Conservation (phyloP, 2,888 invertebrate species). For the Trachelus troglodyta region DNA sequence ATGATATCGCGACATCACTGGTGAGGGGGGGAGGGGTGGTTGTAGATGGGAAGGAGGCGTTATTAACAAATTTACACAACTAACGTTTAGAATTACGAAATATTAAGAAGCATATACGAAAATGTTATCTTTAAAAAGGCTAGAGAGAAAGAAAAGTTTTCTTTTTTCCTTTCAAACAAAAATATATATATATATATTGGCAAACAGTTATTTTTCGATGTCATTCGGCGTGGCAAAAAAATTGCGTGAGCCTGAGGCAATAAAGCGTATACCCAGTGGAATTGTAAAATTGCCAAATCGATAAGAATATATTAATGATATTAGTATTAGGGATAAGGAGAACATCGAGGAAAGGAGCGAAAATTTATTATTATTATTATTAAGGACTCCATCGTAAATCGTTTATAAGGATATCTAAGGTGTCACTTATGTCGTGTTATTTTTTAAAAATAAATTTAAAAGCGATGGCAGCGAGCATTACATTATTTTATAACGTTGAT, state of each 20-base stretch:
- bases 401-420: not conserved
- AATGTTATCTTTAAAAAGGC: not conserved
- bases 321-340: not conserved
- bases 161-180: too few species aligned
- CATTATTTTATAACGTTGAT: not conserved
- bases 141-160: not conserved
- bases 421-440: not conserved
- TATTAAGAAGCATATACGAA: not conserved
- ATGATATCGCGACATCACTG: slow-evolving; percentile 26
- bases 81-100: not conserved
- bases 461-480: not conserved
- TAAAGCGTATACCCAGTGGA: not conserved
- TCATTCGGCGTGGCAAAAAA: not conserved
- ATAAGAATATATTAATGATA: not conserved
- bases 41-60: not conserved
- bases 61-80: slow-evolving; percentile 1
- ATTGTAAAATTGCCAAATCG: not conserved
- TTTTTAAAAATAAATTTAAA: not conserved
- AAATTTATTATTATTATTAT: not conserved
- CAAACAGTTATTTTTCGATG: not conserved
- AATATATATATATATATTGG: not conserved
- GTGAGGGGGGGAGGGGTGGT: not conserved
- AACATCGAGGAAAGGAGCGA: not conserved
- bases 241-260: not conserved
- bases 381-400: not conserved